phyloP scores from a whole-genome alignment of 2,888 invertebrate species.

The Eristalis intricaria region DNA sequence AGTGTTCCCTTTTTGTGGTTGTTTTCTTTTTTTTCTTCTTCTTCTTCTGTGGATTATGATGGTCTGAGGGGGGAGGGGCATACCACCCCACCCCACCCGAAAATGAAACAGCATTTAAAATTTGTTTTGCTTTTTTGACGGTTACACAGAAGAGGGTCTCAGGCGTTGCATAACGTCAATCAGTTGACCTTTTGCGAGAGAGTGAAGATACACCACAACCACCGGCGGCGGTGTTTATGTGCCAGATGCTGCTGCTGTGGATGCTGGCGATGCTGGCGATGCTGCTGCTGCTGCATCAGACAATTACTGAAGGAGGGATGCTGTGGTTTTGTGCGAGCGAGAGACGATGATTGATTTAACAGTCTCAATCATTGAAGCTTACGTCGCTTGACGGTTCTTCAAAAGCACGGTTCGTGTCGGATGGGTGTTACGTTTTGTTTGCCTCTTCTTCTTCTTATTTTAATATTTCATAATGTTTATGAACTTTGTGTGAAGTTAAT shows the following conservation, averaged over 20 bases:
- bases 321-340: neutral
- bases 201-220: neutral
- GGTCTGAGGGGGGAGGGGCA: too few species aligned
- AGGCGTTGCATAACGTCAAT: slow-evolving; percentile 19
- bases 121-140: neutral
- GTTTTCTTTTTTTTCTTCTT: too few species aligned
- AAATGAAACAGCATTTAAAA: neutral
- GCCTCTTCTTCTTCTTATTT: neutral
- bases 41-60: too few species aligned
- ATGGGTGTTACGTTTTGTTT: neutral
- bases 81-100: too few species aligned
- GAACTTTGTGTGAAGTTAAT: neutral
- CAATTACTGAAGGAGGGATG: too few species aligned
- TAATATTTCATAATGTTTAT: slow-evolving; percentile 19
- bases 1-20: too few species aligned
- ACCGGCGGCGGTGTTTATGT: too few species aligned
- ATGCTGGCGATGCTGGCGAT: too few species aligned
- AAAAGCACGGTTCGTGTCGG: neutral
- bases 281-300: too few species aligned
- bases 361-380: neutral
- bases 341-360: neutral
- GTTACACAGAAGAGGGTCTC: neutral
- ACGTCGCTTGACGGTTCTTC: neutral
- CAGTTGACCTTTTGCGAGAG: slow-evolving; percentile 29
- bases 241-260: too few species aligned